Evolutionary conservation across 1,140 invertebrate species (phyloP).

Genomic region (Ganaspis sp.): DNA sequence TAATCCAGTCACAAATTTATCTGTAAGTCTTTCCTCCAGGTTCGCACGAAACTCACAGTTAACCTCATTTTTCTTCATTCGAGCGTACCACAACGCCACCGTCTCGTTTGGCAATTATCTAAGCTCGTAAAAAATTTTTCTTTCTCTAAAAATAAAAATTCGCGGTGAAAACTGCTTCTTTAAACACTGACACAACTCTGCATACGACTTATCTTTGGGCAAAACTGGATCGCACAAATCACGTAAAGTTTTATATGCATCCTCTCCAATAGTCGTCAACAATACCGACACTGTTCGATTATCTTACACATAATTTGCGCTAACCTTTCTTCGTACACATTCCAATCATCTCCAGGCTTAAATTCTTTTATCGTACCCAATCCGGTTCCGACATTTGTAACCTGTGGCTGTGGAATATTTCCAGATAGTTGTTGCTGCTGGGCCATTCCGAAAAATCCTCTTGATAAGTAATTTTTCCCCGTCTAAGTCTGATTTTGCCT

Average conservation of each 20-base stretch:
- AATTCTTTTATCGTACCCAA: slow-evolving; percentile 46
- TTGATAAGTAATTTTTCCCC: too few species aligned
- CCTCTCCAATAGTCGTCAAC: slow-evolving; percentile 45
- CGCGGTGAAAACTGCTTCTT: slow-evolving; percentile 49
- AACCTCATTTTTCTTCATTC: slow-evolving; percentile 48
- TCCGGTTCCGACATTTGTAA: background rate
- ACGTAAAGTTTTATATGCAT: slow-evolving; percentile 47
- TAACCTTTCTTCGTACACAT: slow-evolving; percentile 44
- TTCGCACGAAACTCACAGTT: slow-evolving; percentile 51
- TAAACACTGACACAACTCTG: slow-evolving; percentile 46
- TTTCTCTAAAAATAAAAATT: slow-evolving; percentile 48
- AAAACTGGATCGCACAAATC: slow-evolving; percentile 47
- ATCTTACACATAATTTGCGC: slow-evolving; percentile 43
- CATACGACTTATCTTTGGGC: slow-evolving; percentile 40
- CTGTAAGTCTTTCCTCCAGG: slow-evolving; percentile 51
- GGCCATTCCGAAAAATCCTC: too few species aligned
- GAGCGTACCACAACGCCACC: slow-evolving; percentile 51
- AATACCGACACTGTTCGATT: slow-evolving; percentile 43
- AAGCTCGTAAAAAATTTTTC: slow-evolving; percentile 51
- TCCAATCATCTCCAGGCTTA: slow-evolving; percentile 48
- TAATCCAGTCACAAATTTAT: slow-evolving; percentile 59
- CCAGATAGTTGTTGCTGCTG: too few species aligned
- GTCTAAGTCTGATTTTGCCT: too few species aligned
- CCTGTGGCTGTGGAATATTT: too few species aligned
- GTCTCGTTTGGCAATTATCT: slow-evolving; percentile 41